Percentiles rank a stretch among this genome's conserved stretches.
phyloP scores from a whole-genome alignment of 2,113 vertebrate genomes.

The Phocoena sinus region DNA sequence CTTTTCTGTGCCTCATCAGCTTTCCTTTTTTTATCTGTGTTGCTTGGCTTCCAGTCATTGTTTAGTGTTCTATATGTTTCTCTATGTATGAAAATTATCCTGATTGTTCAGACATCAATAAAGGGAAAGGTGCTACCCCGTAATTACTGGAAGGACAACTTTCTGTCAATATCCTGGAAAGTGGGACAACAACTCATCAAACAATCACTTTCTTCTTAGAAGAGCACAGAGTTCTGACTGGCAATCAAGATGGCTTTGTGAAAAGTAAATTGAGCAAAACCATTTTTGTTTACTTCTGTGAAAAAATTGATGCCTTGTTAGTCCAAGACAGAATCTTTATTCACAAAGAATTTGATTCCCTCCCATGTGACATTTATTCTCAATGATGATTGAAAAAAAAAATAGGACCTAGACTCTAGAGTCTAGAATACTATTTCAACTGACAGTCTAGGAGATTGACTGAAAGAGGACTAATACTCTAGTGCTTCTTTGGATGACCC shows the following conservation, averaged over 20 bases:
- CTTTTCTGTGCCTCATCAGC: background rate
- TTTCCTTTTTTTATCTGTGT: background rate
- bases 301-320: background rate
- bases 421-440: constrained; percentile 1
- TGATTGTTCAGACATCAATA: constrained; percentile 18
- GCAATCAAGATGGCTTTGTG: constrained; percentile 45
- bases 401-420: background rate
- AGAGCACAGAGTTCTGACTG: constrained; percentile 9
- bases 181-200: constrained; percentile 30
- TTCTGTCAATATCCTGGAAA: constrained; percentile 26
- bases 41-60: background rate
- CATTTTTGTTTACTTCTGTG: constrained; percentile 55
- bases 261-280: constrained; percentile 46
- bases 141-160: constrained; percentile 42
- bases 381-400: background rate
- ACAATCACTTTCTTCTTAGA: constrained; percentile 45
- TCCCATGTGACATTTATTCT: constrained; percentile 17
- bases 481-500: background rate
- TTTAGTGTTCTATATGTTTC: background rate
- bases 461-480: background rate
- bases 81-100: background rate
- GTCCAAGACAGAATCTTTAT: background rate
- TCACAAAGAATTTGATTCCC: constrained; percentile 18
- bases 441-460: background rate
- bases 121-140: constrained; percentile 14